Evolutionary conservation across 2,888 invertebrate species (phyloP).

Genomic region (Anthrax anthrax): DNA sequence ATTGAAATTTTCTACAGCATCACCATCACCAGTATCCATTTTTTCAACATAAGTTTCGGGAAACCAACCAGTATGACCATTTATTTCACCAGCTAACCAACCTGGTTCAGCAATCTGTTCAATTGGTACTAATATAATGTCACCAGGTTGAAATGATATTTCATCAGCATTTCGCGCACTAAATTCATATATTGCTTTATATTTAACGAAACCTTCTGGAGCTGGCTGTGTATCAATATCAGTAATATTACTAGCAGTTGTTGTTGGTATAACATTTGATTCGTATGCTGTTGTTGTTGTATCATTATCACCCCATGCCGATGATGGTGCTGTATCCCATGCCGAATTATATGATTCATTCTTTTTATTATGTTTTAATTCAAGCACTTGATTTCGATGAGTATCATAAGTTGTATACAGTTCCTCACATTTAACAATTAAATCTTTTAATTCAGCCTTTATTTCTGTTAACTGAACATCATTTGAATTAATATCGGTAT

Average conservation of each 20-base stretch:
- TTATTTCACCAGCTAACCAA: slow-evolving; percentile 88
- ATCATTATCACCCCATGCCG: slow-evolving; percentile 16
- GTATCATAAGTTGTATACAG: slow-evolving; percentile 55
- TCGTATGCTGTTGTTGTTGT: slow-evolving; percentile 15
- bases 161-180: slow-evolving; percentile 85
- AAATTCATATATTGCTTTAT: slow-evolving; percentile 89
- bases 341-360: slow-evolving; percentile 36
- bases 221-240: slow-evolving; percentile 26
- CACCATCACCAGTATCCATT: slow-evolving; percentile 33
- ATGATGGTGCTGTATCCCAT: slow-evolving; percentile 38
- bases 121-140: slow-evolving; percentile 61
- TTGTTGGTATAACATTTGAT: background rate
- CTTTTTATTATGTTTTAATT: slow-evolving; percentile 39
- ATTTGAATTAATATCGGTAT: slow-evolving; percentile 67
- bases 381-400: slow-evolving; percentile 42
- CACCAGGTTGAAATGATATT: slow-evolving; percentile 84
- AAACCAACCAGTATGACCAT: slow-evolving; percentile 90
- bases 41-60: slow-evolving; percentile 90
- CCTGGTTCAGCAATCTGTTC: slow-evolving; percentile 87
- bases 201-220: slow-evolving; percentile 46
- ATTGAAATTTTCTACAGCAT: slow-evolving; percentile 15
- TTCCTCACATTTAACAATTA: slow-evolving; percentile 54
- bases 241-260: slow-evolving; percentile 14
- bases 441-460: slow-evolving; percentile 47
- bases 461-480: slow-evolving; percentile 61